Conservation (phyloP, 2,113 vertebrate species). For the Silurus asotus region DNA sequence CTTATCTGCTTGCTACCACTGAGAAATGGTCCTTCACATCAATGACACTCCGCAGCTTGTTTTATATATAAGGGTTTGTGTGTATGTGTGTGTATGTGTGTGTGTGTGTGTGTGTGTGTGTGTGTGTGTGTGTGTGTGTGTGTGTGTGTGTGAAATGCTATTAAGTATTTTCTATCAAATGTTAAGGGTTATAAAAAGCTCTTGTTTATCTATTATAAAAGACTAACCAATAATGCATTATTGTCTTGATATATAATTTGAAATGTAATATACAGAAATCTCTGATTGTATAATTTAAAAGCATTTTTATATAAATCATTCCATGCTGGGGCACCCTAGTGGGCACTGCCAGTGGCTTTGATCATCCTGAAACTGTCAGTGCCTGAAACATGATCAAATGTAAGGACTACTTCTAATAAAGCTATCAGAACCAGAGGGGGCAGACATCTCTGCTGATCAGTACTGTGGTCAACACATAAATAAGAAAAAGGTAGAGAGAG, state of each 20-base stretch:
- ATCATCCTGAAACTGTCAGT: conserved; percentile 37
- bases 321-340: neutral
- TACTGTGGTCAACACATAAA: conserved; percentile 53
- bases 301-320: neutral
- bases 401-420: conserved; percentile 54
- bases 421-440: conserved; percentile 51
- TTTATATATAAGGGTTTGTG: too few species aligned
- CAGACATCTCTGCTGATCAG: conserved; percentile 46
- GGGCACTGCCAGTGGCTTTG: conserved; percentile 52
- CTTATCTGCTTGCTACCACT: neutral
- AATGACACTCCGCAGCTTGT: neutral
- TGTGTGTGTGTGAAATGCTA: neutral
- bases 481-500: conserved; percentile 31
- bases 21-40: neutral
- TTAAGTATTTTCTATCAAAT: neutral
- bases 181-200: neutral
- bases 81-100: too few species aligned
- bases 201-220: neutral
- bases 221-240: neutral
- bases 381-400: conserved; percentile 58
- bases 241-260: neutral
- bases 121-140: too few species aligned
- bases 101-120: too few species aligned
- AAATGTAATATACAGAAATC: neutral
- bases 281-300: neutral